Evolutionary conservation across 2,888 invertebrate species (phyloP), one percentile per base, ranked within the genome.

Genomic region (Drosophila eohydei): DNA sequence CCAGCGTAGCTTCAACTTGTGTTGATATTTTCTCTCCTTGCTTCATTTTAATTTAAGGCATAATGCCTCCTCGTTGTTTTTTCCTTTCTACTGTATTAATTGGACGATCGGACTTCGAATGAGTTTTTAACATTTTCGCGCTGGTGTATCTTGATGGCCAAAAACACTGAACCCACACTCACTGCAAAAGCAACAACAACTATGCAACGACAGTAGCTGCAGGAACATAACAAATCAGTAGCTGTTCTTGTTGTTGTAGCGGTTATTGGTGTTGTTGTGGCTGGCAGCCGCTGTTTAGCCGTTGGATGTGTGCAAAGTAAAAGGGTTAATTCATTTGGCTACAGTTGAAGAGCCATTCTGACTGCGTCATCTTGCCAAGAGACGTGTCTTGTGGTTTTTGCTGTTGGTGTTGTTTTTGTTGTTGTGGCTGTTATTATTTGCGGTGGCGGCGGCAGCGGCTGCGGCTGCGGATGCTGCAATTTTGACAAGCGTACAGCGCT

Each of bases 251-350:
- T 60, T 72, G 67, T 65, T 65, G 64, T 48, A 55, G 65, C 60
- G 76, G 68, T 71, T 65, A 65, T 61, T 62, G 68, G 58, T 76
- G 71, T 71, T 67, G 74, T 54, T 62, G 68, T 34, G 54, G 61
- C 55, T 68, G 64, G 43, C 54, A 55, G 70, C 34, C 54, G 48
- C 57, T 60, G 77, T 51, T 67, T 67, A 71, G 38, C 51, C 48
- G 65, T 56, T 77, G 67, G 64, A 51, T 78, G 71, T 82, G 69
- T 63, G 74, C 84, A 86, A 89, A 89, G 89, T 87, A 87, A 89
- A 87, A 87, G 89, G 86, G 86, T 89, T 87, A 87, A 87, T 87
- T 87, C 86, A 89, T 87, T 89, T 84, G 73, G 75, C 80, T 71
- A 84, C 71, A 83, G 69, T 66, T 68, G 66, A 69, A 69, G 63